A percentile compares a stretch with the other conserved stretches of the same genome.
phyloP scores from a whole-genome alignment of 1,140 invertebrate genomes.

The Drosophila repleta region DNA sequence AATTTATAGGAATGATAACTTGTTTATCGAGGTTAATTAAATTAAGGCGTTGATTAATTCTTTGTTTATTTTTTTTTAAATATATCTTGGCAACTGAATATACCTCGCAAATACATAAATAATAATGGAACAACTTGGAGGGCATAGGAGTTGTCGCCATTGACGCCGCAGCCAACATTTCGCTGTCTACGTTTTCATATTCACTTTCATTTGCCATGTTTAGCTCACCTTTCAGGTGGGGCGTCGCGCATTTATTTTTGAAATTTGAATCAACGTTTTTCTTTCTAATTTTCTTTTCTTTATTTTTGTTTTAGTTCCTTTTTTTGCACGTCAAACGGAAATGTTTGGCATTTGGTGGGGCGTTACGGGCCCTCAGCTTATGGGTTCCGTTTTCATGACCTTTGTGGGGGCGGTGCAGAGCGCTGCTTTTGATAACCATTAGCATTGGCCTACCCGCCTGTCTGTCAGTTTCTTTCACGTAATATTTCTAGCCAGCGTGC shows the following conservation, averaged over 20 bases:
- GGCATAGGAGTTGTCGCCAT: constrained; percentile 24
- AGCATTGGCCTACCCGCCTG: constrained; percentile 51
- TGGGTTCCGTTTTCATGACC: constrained; percentile 59
- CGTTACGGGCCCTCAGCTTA: constrained; percentile 50
- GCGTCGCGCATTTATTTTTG: constrained; percentile 54
- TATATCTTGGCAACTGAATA: not conserved
- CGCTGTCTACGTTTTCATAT: constrained; percentile 53
- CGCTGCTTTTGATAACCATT: constrained; percentile 40
- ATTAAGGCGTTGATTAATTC: not conserved
- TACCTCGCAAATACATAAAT: constrained; percentile 4
- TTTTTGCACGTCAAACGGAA: constrained; percentile 59
- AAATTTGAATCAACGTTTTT: constrained; percentile 68
- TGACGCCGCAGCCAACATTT: constrained; percentile 32
- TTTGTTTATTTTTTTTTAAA: not conserved
- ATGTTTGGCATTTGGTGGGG: constrained; percentile 52
- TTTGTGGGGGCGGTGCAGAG: constrained; percentile 31
- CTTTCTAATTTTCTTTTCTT: constrained; percentile 32
- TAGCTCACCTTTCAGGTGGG: constrained; percentile 34
- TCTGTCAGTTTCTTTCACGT: constrained; percentile 28
- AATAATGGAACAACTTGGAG: constrained; percentile 16
- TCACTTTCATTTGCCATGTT: constrained; percentile 32
- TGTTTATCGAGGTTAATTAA: not conserved
- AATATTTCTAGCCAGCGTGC: constrained; percentile 3
- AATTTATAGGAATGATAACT: not conserved
- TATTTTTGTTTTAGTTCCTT: constrained; percentile 1